Evolutionary conservation across 2,888 invertebrate species (phyloP), one percentile per base, ranked within the genome.

Genomic region (Tromatobia lineatoria): DNA sequence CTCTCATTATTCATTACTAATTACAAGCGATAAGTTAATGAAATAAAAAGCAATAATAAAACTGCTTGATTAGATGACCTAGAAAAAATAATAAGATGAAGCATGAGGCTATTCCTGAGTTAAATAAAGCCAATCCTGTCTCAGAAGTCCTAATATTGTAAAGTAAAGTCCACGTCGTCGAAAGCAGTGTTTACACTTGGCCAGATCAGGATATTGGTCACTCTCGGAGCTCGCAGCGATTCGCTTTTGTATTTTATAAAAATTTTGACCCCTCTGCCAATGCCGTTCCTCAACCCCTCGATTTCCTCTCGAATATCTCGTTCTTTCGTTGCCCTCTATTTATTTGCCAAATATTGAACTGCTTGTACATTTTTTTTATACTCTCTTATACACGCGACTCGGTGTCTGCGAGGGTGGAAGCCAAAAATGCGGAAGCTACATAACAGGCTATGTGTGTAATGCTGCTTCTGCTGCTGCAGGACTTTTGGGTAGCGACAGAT

Each of bases 141-240:
- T 47, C n/a, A 47, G 11, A 45, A 50, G 75, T 34, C 50, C 34
- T 52, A 75, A 75, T 75, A 64, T 75, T 29, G 61, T 61, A 50
- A 64, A 75, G 52, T 52, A 75, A 75, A 70, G 20, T 25, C 34
- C 7, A 23, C 34, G 3, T 52, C 34, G 64, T 23, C 61, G 75
- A 52, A 42, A 57, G 57, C 61, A 47, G 70, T 92, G 91, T 92
- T 92, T 92, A 90, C 91, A 89, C 89, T 89, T 87, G 85, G 87
- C 89, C 89, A 87, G 88, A 89, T 88, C 90, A 90, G 90, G 90
- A 91, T 91, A 92, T 92, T 91, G 91, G 90, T 92, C 91, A 92
- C 42, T 34, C 90, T 88, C 86, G 87, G 86, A 34, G 47, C 73
- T 29, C 50, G 25, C 20, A 20, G 89, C 87, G 88, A 89, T 90